phyloP scores from a whole-genome alignment of 30 jellyfish, hydroid and myxozoan genomes.

The Hydra vulgaris region DNA sequence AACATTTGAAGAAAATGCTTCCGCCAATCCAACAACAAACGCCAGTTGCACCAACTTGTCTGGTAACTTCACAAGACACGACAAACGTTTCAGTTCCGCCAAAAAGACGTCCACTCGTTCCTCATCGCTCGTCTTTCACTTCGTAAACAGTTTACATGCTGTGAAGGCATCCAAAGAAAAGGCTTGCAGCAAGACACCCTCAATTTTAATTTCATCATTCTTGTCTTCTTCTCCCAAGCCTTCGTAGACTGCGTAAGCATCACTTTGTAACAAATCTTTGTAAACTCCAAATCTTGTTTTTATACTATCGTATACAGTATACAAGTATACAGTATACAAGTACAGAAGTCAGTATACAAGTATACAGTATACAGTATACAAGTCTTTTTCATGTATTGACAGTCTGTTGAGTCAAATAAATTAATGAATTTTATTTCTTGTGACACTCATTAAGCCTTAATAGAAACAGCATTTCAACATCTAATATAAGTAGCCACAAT shows the following conservation, averaged over 20 bases:
- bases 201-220: not conserved
- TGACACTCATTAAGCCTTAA: too few species aligned
- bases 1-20: not conserved
- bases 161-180: not conserved
- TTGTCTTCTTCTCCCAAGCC: not conserved
- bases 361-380: too few species aligned
- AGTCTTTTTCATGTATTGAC: too few species aligned
- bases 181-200: not conserved
- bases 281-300: too few species aligned
- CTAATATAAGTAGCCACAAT: too few species aligned
- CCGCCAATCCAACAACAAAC: not conserved
- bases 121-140: not conserved
- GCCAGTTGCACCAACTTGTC: not conserved
- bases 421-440: too few species aligned
- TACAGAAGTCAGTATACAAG: too few species aligned
- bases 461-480: too few species aligned
- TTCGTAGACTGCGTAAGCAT: not conserved
- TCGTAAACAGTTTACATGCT: not conserved
- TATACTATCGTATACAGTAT: too few species aligned
- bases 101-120: not conserved
- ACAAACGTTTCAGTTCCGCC: not conserved
- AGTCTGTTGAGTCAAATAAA: too few species aligned
- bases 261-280: too few species aligned
- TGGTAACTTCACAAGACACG: not conserved
- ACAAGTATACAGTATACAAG: too few species aligned